These are phyloP conservation scores for Melieria crassipennis DNA, from an alignment of 2,888 invertebrate species.

Conservation along the genomic window DNA sequence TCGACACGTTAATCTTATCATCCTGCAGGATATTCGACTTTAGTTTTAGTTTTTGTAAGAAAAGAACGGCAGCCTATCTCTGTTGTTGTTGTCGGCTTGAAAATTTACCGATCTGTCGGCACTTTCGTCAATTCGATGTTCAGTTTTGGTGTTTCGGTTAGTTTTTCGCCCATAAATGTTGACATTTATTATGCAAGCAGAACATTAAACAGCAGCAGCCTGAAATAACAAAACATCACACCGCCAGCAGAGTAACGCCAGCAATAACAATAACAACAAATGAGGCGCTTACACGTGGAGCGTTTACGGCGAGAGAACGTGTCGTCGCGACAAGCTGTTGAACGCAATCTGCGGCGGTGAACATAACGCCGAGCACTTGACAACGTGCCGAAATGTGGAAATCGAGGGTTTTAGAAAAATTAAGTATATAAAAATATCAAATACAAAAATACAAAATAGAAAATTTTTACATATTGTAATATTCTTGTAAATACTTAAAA, in stretches of 20 bases:
- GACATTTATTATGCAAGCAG: slow-evolving; percentile 40
- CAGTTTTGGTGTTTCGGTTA: slow-evolving; percentile 16
- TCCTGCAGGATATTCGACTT: background rate
- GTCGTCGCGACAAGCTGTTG: no score
- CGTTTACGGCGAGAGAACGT: no score
- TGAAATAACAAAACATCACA: background rate
- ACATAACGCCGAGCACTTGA: no score
- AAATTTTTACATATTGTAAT: no score
- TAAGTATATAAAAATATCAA: no score
- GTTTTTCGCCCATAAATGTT: slow-evolving; percentile 38
- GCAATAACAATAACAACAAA: background rate
- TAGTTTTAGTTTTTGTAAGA: no score
- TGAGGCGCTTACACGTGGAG: slow-evolving; percentile 9
- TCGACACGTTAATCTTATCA: background rate
- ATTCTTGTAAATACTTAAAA: no score
- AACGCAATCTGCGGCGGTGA: no score
- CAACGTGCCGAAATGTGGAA: no score
- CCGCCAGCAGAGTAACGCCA: no score
- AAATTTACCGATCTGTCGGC: slow-evolving; percentile 11
- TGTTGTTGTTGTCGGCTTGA: slow-evolving; percentile 1
- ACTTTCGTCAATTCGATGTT: background rate
- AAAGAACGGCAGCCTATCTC: background rate
- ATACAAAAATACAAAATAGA: no score
- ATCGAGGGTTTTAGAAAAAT: no score
- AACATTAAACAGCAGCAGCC: slow-evolving; percentile 41